These are phyloP conservation scores for Platalea minor DNA, from an alignment of 2,797 vertebrate genomes.

Conservation along the genomic window DNA sequence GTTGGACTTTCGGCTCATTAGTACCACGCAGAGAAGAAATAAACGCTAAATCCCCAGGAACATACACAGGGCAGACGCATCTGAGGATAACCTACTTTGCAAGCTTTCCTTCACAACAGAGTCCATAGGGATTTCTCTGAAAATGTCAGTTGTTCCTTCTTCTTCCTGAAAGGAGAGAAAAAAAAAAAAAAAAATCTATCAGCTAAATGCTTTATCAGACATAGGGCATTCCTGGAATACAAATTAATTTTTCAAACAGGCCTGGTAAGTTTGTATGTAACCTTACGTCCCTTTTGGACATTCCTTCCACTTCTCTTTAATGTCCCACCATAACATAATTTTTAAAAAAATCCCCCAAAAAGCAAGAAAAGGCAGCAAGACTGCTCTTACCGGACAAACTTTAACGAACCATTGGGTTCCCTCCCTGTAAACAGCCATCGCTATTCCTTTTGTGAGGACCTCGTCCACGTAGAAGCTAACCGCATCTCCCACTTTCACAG, in stretches of 20 bases:
- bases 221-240: fast-evolving
- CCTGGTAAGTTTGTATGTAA: background rate
- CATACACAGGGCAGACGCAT: fast-evolving
- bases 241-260: background rate
- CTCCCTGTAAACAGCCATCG: slow-evolving; percentile 62
- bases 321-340: fast-evolving
- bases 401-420: slow-evolving; percentile 36
- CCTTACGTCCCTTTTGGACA: background rate
- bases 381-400: slow-evolving; percentile 61
- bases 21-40: background rate
- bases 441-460: slow-evolving; percentile 72
- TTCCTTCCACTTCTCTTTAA: background rate
- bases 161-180: slow-evolving; percentile 72
- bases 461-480: slow-evolving; percentile 72
- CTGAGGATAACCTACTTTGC: slow-evolving; percentile 61
- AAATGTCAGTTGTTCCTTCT: slow-evolving; percentile 64
- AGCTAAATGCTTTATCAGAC: background rate
- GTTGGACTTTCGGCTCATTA: background rate
- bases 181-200: background rate
- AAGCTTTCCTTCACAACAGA: slow-evolving; percentile 75
- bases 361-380: background rate
- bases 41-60: background rate
- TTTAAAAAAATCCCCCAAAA: background rate
- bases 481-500: slow-evolving; percentile 74
- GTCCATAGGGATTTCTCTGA: slow-evolving; percentile 72